Evolutionary conservation across 2,113 vertebrate species (phyloP).

Genomic region (Telmatochromis sp.): DNA sequence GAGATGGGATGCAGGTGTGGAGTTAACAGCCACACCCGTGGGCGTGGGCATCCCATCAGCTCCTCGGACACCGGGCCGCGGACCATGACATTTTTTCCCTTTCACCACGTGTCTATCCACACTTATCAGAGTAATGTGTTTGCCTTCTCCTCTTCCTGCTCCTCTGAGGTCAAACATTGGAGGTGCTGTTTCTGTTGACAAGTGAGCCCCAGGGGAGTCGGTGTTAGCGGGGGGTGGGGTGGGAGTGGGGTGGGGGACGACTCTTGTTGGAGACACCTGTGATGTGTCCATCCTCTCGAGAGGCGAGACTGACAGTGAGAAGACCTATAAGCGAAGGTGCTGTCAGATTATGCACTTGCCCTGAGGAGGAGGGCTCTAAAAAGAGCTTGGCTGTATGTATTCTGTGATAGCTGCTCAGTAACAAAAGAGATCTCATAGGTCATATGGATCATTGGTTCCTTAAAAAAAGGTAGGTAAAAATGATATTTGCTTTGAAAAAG

Average conservation of each 20-base stretch:
- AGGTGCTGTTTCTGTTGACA: constrained; percentile 40
- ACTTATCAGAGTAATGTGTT: neutral
- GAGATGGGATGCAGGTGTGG: too few species aligned
- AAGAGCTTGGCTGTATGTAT: neutral
- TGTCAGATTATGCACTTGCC: constrained; percentile 48
- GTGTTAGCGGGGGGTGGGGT: neutral
- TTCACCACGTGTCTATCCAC: neutral
- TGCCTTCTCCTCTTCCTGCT: neutral
- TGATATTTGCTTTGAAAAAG: neutral
- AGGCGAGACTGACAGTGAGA: constrained; percentile 36
- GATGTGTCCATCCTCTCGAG: constrained; percentile 38
- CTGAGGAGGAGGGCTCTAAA: neutral
- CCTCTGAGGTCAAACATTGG: constrained; percentile 26
- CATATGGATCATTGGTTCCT: neutral
- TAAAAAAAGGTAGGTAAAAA: too few species aligned
- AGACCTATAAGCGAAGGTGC: constrained; percentile 32
- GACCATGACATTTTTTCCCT: neutral
- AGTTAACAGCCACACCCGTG: too few species aligned
- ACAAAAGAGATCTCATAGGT: neutral
- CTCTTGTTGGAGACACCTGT: constrained; percentile 16
- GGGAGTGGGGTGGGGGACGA: neutral
- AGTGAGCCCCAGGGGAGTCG: constrained; percentile 19
- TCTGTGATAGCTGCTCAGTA: neutral
- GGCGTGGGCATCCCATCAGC: too few species aligned
- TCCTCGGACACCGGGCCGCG: too few species aligned